phyloP scores from a whole-genome alignment of 2,888 invertebrate species.

The Ophonus ardosiacus region DNA sequence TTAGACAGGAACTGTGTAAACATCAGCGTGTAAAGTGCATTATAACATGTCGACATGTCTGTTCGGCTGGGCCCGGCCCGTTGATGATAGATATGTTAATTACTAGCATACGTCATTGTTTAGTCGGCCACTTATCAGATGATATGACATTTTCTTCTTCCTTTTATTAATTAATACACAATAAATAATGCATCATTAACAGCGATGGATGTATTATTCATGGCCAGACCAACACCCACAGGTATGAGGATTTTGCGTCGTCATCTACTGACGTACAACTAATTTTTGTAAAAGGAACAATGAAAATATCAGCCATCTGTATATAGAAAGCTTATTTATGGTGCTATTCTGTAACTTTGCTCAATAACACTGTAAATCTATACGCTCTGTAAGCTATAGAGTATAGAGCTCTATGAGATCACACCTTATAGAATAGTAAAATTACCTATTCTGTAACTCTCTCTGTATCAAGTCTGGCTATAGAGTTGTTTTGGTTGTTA shows the following conservation, averaged over 20 bases:
- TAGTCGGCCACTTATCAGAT: conserved; percentile 54
- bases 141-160: conserved; percentile 60
- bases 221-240: conserved; percentile 41
- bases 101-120: conserved; percentile 61
- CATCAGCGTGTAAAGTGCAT: conserved; percentile 45
- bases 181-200: conserved; percentile 64
- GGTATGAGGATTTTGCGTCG: conserved; percentile 45
- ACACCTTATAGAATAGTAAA: too few species aligned
- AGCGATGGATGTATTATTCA: conserved; percentile 58
- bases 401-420: too few species aligned
- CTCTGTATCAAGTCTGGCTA: too few species aligned
- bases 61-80: background rate
- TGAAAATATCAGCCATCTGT: background rate
- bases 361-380: too few species aligned
- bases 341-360: too few species aligned
- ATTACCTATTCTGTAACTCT: too few species aligned
- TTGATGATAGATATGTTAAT: conserved; percentile 61
- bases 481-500: too few species aligned
- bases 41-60: conserved; percentile 31
- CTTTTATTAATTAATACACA: conserved; percentile 63
- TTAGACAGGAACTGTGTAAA: conserved; percentile 44
- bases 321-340: background rate
- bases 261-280: conserved; percentile 13
- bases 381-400: too few species aligned
- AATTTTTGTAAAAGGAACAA: background rate